phyloP scores from a whole-genome alignment of 2,888 invertebrate species.

The Drosophila eohydei region DNA sequence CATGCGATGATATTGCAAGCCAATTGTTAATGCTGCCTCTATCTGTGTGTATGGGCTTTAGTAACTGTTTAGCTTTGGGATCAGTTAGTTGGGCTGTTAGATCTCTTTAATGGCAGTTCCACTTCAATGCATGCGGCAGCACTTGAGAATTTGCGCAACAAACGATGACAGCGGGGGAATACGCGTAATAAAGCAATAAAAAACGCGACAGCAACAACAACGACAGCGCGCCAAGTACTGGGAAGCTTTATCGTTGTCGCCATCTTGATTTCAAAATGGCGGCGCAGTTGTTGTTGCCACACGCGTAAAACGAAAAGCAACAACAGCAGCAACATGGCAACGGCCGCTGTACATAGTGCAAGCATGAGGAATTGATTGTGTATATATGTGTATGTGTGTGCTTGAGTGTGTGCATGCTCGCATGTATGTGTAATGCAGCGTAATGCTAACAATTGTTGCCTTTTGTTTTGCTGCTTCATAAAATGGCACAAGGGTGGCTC shows the following conservation, averaged over 20 bases:
- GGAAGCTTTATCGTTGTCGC: slow-evolving; percentile 66
- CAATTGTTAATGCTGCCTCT: slow-evolving; percentile 45
- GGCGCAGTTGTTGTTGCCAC: slow-evolving; percentile 54
- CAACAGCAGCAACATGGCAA: slow-evolving; percentile 17
- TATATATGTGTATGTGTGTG: slow-evolving; percentile 1
- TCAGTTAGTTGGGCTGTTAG: slow-evolving; percentile 43
- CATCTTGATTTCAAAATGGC: slow-evolving; percentile 75
- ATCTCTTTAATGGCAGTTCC: slow-evolving; percentile 8
- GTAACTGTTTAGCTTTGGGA: slow-evolving; percentile 44
- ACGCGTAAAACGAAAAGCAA: slow-evolving; percentile 27
- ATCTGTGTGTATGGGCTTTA: slow-evolving; percentile 31
- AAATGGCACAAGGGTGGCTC: slow-evolving; percentile 5
- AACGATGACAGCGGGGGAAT: slow-evolving; percentile 8
- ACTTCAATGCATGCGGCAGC: slow-evolving; percentile 26
- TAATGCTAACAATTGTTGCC: slow-evolving; percentile 6
- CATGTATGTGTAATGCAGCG: not conserved
- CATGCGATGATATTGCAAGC: slow-evolving; percentile 32
- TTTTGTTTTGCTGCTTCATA: slow-evolving; percentile 2
- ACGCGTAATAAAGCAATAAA: slow-evolving; percentile 17
- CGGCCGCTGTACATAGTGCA: slow-evolving; percentile 14
- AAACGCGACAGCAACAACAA: slow-evolving; percentile 22
- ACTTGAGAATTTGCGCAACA: slow-evolving; percentile 21
- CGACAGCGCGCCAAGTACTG: slow-evolving; percentile 29
- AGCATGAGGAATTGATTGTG: slow-evolving; percentile 14
- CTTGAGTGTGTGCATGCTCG: not conserved